Conservation (phyloP, 2,797 vertebrate genomes). For the Sphenopsis melanotis region DNA sequence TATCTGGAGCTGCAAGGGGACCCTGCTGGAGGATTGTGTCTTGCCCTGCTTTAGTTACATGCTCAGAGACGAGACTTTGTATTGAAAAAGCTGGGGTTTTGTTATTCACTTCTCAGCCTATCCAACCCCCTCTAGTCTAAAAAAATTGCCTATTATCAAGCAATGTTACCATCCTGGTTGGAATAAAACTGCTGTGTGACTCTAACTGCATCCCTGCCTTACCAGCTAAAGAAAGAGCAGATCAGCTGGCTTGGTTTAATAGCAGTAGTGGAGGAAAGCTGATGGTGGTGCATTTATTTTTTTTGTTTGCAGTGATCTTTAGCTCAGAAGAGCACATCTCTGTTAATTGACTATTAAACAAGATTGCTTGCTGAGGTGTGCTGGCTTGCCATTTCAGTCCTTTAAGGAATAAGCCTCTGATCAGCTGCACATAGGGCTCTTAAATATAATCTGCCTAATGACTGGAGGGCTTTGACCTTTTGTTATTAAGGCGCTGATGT, state of each 20-base stretch:
- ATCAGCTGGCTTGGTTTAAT: not conserved
- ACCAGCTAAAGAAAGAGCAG: not conserved
- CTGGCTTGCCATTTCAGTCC: not conserved
- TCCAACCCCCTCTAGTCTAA: not conserved
- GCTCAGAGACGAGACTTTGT: not conserved
- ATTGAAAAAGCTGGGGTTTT: not conserved
- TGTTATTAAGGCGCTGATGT: not conserved
- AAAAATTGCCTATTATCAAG: not conserved
- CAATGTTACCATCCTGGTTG: not conserved
- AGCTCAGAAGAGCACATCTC: conserved; percentile 3
- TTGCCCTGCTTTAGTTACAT: not conserved
- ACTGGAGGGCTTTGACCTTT: not conserved
- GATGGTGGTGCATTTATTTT: not conserved
- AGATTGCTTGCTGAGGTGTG: not conserved
- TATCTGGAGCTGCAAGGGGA: not conserved
- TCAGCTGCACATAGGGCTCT: not conserved
- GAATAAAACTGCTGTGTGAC: not conserved
- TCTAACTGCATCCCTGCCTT: not conserved
- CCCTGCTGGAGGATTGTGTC: not conserved
- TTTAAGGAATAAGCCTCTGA: conserved; percentile 38
- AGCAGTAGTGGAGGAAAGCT: not conserved
- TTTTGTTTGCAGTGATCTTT: not conserved
- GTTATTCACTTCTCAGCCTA: not conserved
- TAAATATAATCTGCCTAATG: conserved; percentile 34
- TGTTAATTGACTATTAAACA: conserved; percentile 28